Base-by-base conservation (phyloP, 2,113 vertebrate genomes). In the Sander lucioperca region DNA sequence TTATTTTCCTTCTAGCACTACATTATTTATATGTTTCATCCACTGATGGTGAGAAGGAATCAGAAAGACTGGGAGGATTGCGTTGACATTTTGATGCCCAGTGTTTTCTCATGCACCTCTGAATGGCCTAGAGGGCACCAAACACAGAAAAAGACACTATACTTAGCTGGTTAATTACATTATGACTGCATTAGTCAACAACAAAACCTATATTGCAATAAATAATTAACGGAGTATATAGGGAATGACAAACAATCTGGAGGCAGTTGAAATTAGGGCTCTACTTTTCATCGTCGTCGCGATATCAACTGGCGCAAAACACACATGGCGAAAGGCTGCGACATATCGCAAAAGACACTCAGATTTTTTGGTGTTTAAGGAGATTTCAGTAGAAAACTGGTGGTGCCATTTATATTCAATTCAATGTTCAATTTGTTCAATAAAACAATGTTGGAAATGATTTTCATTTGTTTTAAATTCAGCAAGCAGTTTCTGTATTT, bases 11-110 rank as follows among this genome's bases (percentile, higher is more conserved):
- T 87, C 72, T 61, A 73, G 30, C 50, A n/a, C 62, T 84, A 48
- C 77, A 79, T 77, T 71, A 89, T 90, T 77, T 30, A 74, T 84
- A 62, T 27, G 25, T 69, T 79, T 80, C 48, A 59, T 77, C 70
- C 23, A 65, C 1, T 83, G 54, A 57, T 79, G 65, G 48, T 65
- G 61, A 62, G 11, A 45, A 65, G 13, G 65, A 73, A 50, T 63
- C 45, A 43, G 2, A 54, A 57, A 25, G 53, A 62, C 53, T 74
- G 25, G 11, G 12, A 67, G n/a, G 48, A 62, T 19, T 39, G 18
- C 54, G 15, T 54, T 67, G n/a, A 54, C 39, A 30, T 79, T 39
- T 79, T 72, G 14, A 63, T 69, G n/a, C 13, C 1, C 1, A 5
- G 10, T 36, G n/a, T 47, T 79, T 12, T 56, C 21, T 14, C 2